Evolutionary conservation across 2,797 vertebrate species (phyloP), one percentile per base, ranked within the genome.

Genomic region (Lagorchestes hirsutus): DNA sequence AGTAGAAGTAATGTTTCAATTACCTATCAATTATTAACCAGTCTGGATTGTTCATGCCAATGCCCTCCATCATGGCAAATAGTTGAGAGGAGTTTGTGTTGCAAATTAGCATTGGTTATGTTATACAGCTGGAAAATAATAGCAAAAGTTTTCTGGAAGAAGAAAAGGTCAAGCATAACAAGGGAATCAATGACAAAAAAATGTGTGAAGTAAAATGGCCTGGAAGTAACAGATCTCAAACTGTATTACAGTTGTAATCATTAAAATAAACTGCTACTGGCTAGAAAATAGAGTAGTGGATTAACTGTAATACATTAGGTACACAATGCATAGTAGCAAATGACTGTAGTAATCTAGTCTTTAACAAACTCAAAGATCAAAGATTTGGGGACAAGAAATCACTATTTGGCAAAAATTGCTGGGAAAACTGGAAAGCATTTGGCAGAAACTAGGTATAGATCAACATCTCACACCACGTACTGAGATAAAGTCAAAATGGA

Each of bases 21-120:
- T 90, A 57, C 31, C 24, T 92, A 9, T 90, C 82, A 46, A 52
- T 82, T 46, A 4, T 22, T 90, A 95, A 40, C 54, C 2, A 0
- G 34, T 92, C 93, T 92, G 90, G 50, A 62, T 93, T 94, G 34
- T 90, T 28, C 9, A 2, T 90, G 54, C 46, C 9, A 18, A 2
- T 10, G 59, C 31, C 93, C 74, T 96, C 62, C 59, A 54, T 90
- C 92, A 93, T 52, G 96, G 91, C 11, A 27, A 74, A 74, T n/a
- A 74, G 1, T 74, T 74, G 62, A 74, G 34, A 74, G 16, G 34
- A 5, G 62, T 74, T n/a, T 74, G 34, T 22, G 34, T 40, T n/a
- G 62, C n/a, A 74, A 74, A 74, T 40, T 6, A 74, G 3, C 27
- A 12, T 40, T 2, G 34, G 34, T 34, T 16, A 67, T 67, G 18